phyloP scores from a whole-genome alignment of 2,113 vertebrate species.

The Bostrychus sinensis region DNA sequence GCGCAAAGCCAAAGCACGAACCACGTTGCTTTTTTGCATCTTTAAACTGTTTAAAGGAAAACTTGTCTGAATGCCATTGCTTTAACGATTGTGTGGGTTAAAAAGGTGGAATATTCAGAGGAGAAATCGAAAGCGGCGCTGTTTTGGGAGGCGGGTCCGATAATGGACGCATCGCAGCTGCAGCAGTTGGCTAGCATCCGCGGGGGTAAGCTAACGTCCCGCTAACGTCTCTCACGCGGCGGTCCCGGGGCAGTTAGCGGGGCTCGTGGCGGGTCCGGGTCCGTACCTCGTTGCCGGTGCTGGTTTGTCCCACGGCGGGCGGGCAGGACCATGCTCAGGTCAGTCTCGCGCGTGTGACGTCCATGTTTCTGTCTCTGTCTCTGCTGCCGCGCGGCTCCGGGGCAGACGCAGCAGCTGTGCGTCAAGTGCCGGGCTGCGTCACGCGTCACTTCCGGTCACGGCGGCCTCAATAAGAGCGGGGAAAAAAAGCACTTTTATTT shows the following conservation, averaged over 20 bases:
- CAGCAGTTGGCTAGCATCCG: neutral
- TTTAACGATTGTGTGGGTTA: neutral
- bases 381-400: constrained; percentile 15
- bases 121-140: constrained; percentile 2
- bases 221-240: neutral
- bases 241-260: rapidly evolving
- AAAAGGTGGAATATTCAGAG: neutral
- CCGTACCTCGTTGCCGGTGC: constrained; percentile 64
- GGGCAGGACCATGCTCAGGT: constrained; percentile 65
- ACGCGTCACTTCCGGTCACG: neutral
- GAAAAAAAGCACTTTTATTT: neutral
- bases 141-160: constrained; percentile 36
- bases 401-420: constrained; percentile 11
- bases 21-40: too few relatives aligned
- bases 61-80: neutral
- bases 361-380: too few relatives aligned
- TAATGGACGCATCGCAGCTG: constrained; percentile 9
- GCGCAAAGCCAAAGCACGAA: neutral
- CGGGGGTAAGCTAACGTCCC: neutral
- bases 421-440: neutral
- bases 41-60: neutral
- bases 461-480: neutral
- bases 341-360: constrained; percentile 58
- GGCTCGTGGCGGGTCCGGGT: rapidly evolving
- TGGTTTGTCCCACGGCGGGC: constrained; percentile 52